Evolutionary conservation across 2,113 vertebrate genomes (phyloP).

Genomic region (Tapirus terrestris): DNA sequence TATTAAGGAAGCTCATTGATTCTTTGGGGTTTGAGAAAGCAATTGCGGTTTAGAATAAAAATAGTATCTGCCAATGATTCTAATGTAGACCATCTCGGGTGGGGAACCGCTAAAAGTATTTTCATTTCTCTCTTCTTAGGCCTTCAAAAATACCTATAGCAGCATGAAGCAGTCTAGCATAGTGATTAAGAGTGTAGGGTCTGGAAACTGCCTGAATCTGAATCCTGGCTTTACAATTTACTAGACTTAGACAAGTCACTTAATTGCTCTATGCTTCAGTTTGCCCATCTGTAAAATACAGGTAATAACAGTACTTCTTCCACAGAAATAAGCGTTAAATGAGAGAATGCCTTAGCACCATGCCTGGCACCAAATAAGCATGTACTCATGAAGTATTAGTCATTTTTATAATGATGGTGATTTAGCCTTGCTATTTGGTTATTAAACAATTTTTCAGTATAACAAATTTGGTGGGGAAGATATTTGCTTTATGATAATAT

Average conservation of each 20-base stretch:
- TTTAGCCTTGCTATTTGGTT: slow-evolving; percentile 58
- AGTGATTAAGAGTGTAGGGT: not conserved
- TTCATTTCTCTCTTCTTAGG: slow-evolving; percentile 44
- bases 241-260: not conserved
- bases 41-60: slow-evolving; percentile 80
- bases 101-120: slow-evolving; percentile 17
- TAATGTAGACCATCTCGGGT: slow-evolving; percentile 37
- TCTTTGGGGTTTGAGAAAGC: slow-evolving; percentile 75
- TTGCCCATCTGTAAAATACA: slow-evolving; percentile 30
- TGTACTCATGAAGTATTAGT: slow-evolving; percentile 38
- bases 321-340: slow-evolving; percentile 54
- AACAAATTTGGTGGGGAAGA: slow-evolving; percentile 53
- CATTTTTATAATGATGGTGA: slow-evolving; percentile 52
- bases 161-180: not conserved
- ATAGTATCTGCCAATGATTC: slow-evolving; percentile 43
- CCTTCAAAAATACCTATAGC: slow-evolving; percentile 40
- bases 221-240: slow-evolving; percentile 24
- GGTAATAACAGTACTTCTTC: slow-evolving; percentile 44
- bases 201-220: slow-evolving; percentile 51
- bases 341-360: not conserved
- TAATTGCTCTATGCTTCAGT: slow-evolving; percentile 43
- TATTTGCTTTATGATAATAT: slow-evolving; percentile 41
- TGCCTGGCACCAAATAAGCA: slow-evolving; percentile 36
- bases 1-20: slow-evolving; percentile 62
- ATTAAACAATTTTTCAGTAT: slow-evolving; percentile 61